These are phyloP conservation scores for Endomychus coccineus DNA, from an alignment of 2,888 invertebrate species.

Conservation along the genomic window DNA sequence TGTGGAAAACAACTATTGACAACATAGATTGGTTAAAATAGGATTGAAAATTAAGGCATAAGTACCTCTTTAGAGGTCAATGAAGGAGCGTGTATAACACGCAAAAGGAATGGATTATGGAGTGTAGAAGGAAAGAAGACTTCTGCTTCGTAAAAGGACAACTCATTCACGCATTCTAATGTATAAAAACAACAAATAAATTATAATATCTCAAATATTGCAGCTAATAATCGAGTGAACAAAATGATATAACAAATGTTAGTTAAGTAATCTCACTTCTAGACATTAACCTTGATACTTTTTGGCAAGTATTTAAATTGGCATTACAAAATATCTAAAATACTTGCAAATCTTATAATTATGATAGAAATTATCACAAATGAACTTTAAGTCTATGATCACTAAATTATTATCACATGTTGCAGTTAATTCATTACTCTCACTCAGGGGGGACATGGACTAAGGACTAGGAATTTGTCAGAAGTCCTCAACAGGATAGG, in stretches of 20 bases:
- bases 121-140: conserved; percentile 43
- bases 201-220: conserved; percentile 22
- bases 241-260: conserved; percentile 22
- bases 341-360: conserved; percentile 31
- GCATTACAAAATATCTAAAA: conserved; percentile 21
- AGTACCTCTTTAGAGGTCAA: conserved; percentile 6
- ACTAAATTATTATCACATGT: conserved; percentile 40
- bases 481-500: conserved; percentile 41
- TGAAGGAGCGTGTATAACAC: conserved; percentile 15
- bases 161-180: conserved; percentile 32
- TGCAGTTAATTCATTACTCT: conserved; percentile 29
- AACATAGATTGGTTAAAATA: conserved; percentile 7
- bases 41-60: conserved; percentile 11
- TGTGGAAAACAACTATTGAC: too few species aligned
- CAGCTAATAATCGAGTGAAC: conserved; percentile 24
- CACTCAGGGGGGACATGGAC: conserved; percentile 20
- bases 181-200: conserved; percentile 18
- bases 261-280: conserved; percentile 16
- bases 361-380: conserved; percentile 36
- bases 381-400: conserved; percentile 35
- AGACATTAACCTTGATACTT: conserved; percentile 18
- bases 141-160: conserved; percentile 39
- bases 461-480: conserved; percentile 38
- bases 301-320: conserved; percentile 23
- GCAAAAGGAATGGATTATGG: conserved; percentile 41